A percentile compares a stretch with the other conserved stretches of the same genome.
phyloP scores from a whole-genome alignment of 2,113 vertebrate species.

The Esox niger region DNA sequence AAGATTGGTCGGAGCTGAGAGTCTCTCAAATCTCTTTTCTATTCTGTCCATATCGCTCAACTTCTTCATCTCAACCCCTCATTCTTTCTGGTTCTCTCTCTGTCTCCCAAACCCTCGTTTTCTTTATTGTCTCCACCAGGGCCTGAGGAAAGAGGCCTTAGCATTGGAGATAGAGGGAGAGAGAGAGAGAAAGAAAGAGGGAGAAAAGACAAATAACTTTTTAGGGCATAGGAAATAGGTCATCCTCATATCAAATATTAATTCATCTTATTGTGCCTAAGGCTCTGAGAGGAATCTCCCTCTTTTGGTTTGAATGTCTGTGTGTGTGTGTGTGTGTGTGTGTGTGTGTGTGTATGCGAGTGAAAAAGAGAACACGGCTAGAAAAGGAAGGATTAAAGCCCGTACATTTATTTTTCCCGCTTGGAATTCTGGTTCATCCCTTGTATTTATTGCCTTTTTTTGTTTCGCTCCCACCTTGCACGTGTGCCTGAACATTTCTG shows the following conservation, averaged over 20 bases:
- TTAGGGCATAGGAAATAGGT: constrained; percentile 65
- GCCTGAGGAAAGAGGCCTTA: constrained; percentile 39
- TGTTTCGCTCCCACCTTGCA: too few relatives aligned
- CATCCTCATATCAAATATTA: constrained; percentile 69
- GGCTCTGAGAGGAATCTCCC: constrained; percentile 57
- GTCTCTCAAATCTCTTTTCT: neutral
- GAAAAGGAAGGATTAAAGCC: neutral
- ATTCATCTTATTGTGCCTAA: constrained; percentile 56
- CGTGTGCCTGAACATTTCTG: too few relatives aligned
- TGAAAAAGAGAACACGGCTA: neutral
- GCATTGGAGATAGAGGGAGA: constrained; percentile 40
- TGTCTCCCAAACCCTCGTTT: neutral
- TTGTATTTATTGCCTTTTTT: too few relatives aligned
- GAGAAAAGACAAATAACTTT: constrained; percentile 69
- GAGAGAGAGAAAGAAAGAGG: constrained; percentile 47
- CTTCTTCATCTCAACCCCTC: neutral
- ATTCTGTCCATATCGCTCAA: neutral
- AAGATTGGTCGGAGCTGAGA: too few relatives aligned
- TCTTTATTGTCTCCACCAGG: constrained; percentile 12
- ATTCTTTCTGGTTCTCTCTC: neutral
- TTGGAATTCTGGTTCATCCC: too few relatives aligned
- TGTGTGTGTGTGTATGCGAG: neutral
- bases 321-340: neutral
- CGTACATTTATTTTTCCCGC: too few relatives aligned
- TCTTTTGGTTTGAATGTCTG: constrained; percentile 21